phyloP scores from a whole-genome alignment of 2,113 vertebrate species.

The Ibidorhyncha struthersii region DNA sequence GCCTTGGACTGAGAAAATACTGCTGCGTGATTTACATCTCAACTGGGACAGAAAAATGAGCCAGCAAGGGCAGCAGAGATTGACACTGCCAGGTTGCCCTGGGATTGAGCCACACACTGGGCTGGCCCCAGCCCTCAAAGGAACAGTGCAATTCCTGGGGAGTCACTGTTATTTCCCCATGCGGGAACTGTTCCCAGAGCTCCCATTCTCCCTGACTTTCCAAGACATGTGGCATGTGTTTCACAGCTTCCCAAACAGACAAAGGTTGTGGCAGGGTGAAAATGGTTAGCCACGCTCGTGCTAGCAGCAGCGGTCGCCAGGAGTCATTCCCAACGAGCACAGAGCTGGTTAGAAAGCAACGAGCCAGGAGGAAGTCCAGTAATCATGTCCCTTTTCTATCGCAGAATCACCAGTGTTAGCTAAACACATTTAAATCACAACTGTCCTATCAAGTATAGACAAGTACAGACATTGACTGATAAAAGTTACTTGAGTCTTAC shows the following conservation, averaged over 20 bases:
- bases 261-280: neutral
- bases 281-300: neutral
- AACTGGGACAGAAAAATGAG: neutral
- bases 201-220: conserved; percentile 23
- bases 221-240: neutral
- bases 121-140: neutral
- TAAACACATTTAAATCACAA: neutral
- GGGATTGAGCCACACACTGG: neutral
- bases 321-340: neutral
- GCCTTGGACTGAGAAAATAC: neutral
- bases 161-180: neutral
- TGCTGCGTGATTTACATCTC: neutral
- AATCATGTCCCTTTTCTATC: neutral
- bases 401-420: neutral
- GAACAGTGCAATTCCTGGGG: conserved; percentile 24
- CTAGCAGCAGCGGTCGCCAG: neutral
- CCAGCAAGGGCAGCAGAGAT: conserved; percentile 7
- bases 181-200: neutral
- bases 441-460: neutral
- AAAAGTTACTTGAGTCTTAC: neutral
- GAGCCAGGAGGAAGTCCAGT: neutral
- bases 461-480: neutral
- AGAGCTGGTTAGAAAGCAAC: neutral
- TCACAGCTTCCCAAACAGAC: neutral
- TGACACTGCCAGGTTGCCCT: conserved; percentile 49